phyloP scores from a whole-genome alignment of 2,797 vertebrate genomes.

The Epinephelus coioides region DNA sequence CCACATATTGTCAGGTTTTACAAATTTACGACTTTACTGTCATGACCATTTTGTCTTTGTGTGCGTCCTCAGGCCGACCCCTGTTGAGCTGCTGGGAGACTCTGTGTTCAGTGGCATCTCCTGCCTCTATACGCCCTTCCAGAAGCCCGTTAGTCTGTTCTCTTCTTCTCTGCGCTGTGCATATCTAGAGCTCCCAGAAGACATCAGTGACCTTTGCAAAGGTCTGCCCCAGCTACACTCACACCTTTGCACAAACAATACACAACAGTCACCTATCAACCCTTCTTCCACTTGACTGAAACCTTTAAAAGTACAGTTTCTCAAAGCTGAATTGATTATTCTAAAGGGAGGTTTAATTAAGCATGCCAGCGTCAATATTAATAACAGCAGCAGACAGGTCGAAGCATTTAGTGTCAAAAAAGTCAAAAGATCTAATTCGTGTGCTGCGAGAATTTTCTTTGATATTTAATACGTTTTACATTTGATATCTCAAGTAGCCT shows the following conservation, averaged over 20 bases:
- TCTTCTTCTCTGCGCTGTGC: slow-evolving; percentile 94
- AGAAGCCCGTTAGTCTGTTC: slow-evolving; percentile 91
- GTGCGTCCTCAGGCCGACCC: slow-evolving; percentile 85
- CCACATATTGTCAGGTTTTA: background rate
- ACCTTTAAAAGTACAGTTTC: background rate
- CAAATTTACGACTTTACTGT: background rate
- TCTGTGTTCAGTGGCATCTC: slow-evolving; percentile 89
- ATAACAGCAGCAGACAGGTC: background rate
- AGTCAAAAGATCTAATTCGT: background rate
- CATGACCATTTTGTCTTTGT: slow-evolving; percentile 17
- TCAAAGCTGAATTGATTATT: slow-evolving; percentile 17
- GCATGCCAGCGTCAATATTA: background rate
- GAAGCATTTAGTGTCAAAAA: background rate
- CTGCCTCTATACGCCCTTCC: slow-evolving; percentile 86
- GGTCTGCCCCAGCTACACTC: slow-evolving; percentile 76
- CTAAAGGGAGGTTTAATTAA: background rate
- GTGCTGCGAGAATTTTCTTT: background rate
- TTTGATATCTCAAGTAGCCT: background rate
- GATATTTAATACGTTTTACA: background rate
- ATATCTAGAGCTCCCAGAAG: slow-evolving; percentile 92
- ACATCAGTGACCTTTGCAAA: slow-evolving; percentile 94
- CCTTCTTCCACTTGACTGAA: background rate
- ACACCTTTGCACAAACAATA: background rate
- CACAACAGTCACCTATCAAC: background rate
- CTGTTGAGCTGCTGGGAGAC: slow-evolving; percentile 90